Percentiles rank a stretch among this genome's conserved stretches.
These are phyloP conservation scores for Oligia fasciuncula DNA, from an alignment of 2,888 invertebrate species.

Conservation along the genomic window DNA sequence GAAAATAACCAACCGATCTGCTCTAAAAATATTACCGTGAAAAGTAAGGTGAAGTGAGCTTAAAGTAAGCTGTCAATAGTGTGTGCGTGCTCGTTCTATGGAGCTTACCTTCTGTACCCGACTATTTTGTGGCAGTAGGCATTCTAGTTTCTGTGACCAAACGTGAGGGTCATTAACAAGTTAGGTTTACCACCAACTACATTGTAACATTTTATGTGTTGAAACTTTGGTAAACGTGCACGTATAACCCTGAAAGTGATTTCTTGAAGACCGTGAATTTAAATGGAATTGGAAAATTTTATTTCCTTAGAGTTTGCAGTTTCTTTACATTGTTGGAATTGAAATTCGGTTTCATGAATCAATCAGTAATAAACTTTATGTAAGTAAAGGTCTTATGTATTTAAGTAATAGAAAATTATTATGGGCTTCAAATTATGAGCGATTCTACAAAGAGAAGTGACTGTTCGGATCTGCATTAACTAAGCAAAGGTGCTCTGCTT, in stretches of 20 bases:
- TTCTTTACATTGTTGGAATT: conserved; percentile 38
- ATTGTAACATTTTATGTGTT: conserved; percentile 49
- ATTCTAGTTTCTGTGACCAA: conserved; percentile 38
- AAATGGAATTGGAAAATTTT: conserved; percentile 46
- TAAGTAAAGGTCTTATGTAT: not conserved
- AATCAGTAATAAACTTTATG: not conserved
- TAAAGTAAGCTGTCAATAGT: too few species aligned
- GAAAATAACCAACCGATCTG: not conserved
- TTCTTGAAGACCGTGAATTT: conserved; percentile 44
- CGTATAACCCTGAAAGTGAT: conserved; percentile 20
- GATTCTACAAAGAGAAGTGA: not conserved
- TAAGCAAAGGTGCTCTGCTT: not conserved
- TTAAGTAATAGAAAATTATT: not conserved
- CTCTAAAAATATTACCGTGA: too few species aligned
- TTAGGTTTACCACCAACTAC: conserved; percentile 35
- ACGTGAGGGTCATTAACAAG: conserved; percentile 48
- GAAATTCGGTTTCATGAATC: conserved; percentile 14
- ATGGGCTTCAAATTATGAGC: not conserved
- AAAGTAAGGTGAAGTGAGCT: too few species aligned
- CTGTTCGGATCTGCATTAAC: not conserved
- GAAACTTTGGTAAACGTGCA: conserved; percentile 39
- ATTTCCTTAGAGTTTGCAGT: conserved; percentile 17
- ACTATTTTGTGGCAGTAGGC: not conserved
- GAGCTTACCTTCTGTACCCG: not conserved
- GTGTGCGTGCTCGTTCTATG: too few species aligned